These are phyloP conservation scores for Hiodon tergisus DNA, from an alignment of 2,113 vertebrate species.

Conservation along the genomic window DNA sequence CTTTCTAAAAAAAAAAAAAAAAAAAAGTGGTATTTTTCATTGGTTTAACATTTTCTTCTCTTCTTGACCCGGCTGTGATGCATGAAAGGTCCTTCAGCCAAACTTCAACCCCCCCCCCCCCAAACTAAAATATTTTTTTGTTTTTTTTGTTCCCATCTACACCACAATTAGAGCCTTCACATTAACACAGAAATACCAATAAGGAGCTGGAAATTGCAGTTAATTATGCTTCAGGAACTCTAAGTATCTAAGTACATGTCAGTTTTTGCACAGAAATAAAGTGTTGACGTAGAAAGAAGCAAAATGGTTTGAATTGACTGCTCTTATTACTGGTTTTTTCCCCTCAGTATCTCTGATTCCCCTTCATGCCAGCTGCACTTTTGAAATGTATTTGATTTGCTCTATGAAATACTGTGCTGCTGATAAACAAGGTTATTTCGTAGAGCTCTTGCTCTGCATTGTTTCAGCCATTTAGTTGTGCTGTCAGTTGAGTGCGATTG, in stretches of 20 bases:
- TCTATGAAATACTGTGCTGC: background rate
- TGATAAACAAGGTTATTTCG: background rate
- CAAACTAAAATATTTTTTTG: background rate
- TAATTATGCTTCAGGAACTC: conserved; percentile 15
- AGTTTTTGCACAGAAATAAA: conserved; percentile 3
- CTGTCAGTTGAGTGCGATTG: background rate
- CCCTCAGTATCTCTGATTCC: background rate
- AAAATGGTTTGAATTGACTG: background rate
- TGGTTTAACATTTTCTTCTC: conserved; percentile 13
- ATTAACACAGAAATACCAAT: conserved; percentile 22
- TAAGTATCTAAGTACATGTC: background rate
- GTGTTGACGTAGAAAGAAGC: conserved; percentile 2
- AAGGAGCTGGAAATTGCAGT: conserved; percentile 13
- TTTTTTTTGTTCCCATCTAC: conserved; percentile 4
- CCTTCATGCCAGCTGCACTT: conserved; percentile 4
- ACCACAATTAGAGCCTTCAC: conserved; percentile 11
- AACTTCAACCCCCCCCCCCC: background rate
- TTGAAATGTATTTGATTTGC: background rate
- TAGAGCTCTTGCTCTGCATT: background rate
- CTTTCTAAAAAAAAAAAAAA: background rate
- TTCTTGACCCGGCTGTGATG: background rate
- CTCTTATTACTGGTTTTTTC: background rate
- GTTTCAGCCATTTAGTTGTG: background rate
- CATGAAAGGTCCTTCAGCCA: background rate
- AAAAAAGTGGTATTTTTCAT: background rate